phyloP scores from a whole-genome alignment of 2,888 invertebrate species.

The Dicyrtoma fusca region DNA sequence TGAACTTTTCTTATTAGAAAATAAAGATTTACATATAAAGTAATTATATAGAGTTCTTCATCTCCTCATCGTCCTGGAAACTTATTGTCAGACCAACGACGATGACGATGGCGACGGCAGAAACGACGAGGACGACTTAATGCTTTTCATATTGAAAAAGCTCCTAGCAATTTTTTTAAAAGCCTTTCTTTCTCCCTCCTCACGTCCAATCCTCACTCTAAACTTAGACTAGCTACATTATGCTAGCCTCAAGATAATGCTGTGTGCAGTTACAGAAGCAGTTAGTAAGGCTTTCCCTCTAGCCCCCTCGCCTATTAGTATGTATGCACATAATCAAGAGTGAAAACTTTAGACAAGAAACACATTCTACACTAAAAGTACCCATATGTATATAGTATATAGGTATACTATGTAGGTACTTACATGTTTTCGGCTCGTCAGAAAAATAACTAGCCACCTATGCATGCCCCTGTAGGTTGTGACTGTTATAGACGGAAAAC shows the following conservation, averaged over 20 bases:
- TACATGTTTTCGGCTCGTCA: too few species aligned
- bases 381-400: neutral
- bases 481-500: too few species aligned
- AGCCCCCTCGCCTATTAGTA: neutral
- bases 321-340: slow-evolving; percentile 16
- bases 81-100: too few species aligned
- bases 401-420: neutral
- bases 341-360: slow-evolving; percentile 20
- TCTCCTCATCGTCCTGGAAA: too few species aligned
- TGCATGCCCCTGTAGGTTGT: too few species aligned
- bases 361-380: neutral
- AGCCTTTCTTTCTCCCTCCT: neutral
- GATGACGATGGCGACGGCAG: too few species aligned
- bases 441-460: too few species aligned
- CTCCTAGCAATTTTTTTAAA: slow-evolving; percentile 37
- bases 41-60: too few species aligned
- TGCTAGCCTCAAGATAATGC: neutral
- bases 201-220: too few species aligned
- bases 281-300: neutral
- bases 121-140: neutral
- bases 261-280: too few species aligned
- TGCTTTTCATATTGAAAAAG: slow-evolving; percentile 1
- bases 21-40: neutral
- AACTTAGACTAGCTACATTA: neutral
- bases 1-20: slow-evolving; percentile 17